Percentiles rank a stretch among this genome's conserved stretches.
These are phyloP conservation scores for Adoxophyes honmai DNA, from an alignment of 1,140 invertebrate species.

Conservation along the genomic window DNA sequence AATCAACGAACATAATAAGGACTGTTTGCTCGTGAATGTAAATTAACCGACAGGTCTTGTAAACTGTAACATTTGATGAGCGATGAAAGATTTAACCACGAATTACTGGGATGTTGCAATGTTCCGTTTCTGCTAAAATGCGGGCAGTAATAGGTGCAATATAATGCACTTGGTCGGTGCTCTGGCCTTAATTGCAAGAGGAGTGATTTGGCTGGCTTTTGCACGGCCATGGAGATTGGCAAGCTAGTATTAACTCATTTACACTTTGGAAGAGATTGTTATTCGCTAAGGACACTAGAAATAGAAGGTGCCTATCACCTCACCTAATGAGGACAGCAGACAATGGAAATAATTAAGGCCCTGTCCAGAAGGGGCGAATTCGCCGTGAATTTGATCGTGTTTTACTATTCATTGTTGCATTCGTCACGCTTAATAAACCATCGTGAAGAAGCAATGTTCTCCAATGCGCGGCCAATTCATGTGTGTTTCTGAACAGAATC, in stretches of 20 bases:
- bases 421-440: too few relatives aligned
- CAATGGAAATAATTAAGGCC: too few relatives aligned
- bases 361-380: too few relatives aligned
- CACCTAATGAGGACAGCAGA: neutral
- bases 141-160: slow-evolving; percentile 25
- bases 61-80: neutral
- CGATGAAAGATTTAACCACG: neutral
- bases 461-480: too few relatives aligned
- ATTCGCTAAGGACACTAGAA: neutral
- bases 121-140: slow-evolving; percentile 17
- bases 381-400: too few relatives aligned
- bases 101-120: slow-evolving; percentile 19
- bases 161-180: slow-evolving; percentile 21
- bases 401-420: too few relatives aligned
- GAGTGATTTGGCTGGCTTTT: slow-evolving; percentile 20
- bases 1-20: neutral
- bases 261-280: neutral
- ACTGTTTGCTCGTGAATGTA: too few relatives aligned
- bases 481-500: neutral
- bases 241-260: slow-evolving; percentile 1
- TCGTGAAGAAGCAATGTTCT: too few relatives aligned
- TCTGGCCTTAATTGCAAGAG: slow-evolving; percentile 31
- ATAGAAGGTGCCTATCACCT: neutral
- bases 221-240: slow-evolving; percentile 2
- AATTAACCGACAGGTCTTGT: too few relatives aligned